phyloP scores from a whole-genome alignment of 2,797 vertebrate genomes.

The Poliocrania exsul region DNA sequence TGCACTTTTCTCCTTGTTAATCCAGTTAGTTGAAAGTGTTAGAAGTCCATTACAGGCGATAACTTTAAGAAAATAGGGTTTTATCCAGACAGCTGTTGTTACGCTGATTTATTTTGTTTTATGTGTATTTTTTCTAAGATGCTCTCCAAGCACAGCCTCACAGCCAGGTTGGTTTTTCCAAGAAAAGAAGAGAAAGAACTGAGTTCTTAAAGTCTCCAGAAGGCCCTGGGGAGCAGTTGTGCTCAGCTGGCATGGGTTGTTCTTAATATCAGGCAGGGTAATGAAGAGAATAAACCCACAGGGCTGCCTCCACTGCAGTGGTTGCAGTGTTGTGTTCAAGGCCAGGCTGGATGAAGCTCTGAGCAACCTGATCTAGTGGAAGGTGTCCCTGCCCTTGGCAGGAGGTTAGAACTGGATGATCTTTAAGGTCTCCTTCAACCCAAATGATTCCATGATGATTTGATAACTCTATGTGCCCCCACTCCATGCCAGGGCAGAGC shows the following conservation, averaged over 20 bases:
- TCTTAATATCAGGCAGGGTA: neutral
- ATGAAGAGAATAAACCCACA: neutral
- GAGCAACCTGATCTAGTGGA: neutral
- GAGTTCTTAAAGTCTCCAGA: neutral
- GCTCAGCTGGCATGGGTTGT: neutral
- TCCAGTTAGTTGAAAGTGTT: conserved; percentile 16
- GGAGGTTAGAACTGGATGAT: neutral
- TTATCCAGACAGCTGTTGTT: neutral
- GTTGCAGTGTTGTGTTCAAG: neutral
- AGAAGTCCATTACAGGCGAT: neutral
- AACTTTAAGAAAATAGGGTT: neutral
- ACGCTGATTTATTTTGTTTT: neutral
- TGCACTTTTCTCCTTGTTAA: neutral
- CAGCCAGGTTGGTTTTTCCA: neutral
- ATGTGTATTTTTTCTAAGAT: neutral
- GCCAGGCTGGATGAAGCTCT: neutral
- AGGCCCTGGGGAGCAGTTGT: neutral
- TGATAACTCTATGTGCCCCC: neutral
- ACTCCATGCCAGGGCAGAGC: neutral
- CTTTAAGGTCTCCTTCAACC: neutral
- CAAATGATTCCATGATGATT: neutral
- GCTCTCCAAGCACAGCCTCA: neutral
- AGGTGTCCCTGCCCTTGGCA: neutral
- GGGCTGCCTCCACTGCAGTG: neutral
- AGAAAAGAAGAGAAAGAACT: neutral